Percentiles rank a stretch among this genome's conserved stretches.
Conservation (phyloP, 64 coral and sea anemone species). For the Porites australiensis region DNA sequence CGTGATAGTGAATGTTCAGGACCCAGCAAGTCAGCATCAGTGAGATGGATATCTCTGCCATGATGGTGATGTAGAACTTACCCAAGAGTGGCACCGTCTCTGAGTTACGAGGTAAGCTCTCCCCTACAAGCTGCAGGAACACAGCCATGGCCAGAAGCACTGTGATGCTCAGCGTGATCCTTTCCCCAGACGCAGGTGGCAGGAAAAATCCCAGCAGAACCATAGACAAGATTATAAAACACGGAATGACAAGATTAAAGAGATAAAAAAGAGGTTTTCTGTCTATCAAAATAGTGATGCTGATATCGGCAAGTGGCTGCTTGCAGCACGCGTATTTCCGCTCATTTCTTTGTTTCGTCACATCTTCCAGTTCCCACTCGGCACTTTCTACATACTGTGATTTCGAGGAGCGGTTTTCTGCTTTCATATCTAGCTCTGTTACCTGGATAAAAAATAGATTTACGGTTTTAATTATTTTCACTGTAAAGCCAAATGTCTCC, state of each 20-base stretch:
- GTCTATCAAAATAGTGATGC: conserved; percentile 61
- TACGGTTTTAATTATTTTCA: neutral
- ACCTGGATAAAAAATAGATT: conserved; percentile 26
- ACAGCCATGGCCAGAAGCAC: conserved; percentile 88
- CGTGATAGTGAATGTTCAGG: conserved; percentile 91
- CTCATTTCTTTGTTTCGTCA: conserved; percentile 54
- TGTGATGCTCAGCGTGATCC: conserved; percentile 89
- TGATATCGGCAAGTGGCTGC: conserved; percentile 67
- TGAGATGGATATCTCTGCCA: conserved; percentile 93
- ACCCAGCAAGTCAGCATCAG: conserved; percentile 92
- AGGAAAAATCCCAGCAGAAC: conserved; percentile 83
- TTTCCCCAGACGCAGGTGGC: conserved; percentile 83
- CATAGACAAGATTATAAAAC: conserved; percentile 77
- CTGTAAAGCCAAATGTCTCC: no score
- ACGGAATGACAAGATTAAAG: conserved; percentile 88
- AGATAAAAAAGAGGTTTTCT: conserved; percentile 87
- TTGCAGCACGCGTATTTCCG: conserved; percentile 76
- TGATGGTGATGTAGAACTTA: conserved; percentile 91
- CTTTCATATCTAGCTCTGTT: conserved; percentile 75
- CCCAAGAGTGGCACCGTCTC: conserved; percentile 82
- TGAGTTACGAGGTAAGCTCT: conserved; percentile 86
- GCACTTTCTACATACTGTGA: conserved; percentile 89
- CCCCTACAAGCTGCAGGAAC: conserved; percentile 89
- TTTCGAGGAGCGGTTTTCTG: conserved; percentile 59
- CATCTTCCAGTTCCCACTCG: conserved; percentile 72